Evolutionary conservation across 2,797 vertebrate genomes (phyloP).

Genomic region (Limosa lapponica): DNA sequence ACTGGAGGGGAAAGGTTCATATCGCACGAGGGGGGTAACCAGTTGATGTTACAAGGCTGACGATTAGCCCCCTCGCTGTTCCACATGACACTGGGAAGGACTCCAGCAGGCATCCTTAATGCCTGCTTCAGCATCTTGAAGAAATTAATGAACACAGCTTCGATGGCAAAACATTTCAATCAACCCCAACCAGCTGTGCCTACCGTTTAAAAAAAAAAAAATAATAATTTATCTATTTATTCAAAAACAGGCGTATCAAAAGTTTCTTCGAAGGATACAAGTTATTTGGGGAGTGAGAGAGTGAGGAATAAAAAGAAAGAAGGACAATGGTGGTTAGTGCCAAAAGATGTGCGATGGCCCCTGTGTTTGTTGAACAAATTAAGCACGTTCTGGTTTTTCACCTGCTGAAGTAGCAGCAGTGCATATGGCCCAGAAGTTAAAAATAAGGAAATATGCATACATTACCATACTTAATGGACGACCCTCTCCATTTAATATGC

Average conservation of each 20-base stretch:
- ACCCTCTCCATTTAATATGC: constrained; percentile 97
- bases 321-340: constrained; percentile 76
- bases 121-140: constrained; percentile 87
- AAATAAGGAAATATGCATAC: constrained; percentile 94
- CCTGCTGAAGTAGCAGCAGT: constrained; percentile 95
- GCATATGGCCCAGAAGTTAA: constrained; percentile 99
- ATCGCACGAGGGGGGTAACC: constrained; percentile 86
- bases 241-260: constrained; percentile 70
- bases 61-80: constrained; percentile 87
- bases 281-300: constrained; percentile 39
- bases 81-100: constrained; percentile 85
- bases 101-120: constrained; percentile 86
- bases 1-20: constrained; percentile 90
- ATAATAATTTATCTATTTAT: background rate
- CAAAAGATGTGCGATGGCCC: constrained; percentile 85
- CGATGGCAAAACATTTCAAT: constrained; percentile 98
- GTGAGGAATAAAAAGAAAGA: constrained; percentile 66
- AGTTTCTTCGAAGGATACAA: constrained; percentile 73
- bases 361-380: constrained; percentile 97
- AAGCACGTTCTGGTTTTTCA: constrained; percentile 93
- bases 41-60: constrained; percentile 86
- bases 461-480: constrained; percentile 94
- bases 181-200: constrained; percentile 88
- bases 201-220: constrained; percentile 54
- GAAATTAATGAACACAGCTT: constrained; percentile 95